A percentile compares a stretch with the other conserved stretches of the same genome.
Evolutionary conservation across 1,140 invertebrate species (phyloP).

Genomic region (Acyrthosiphon pisum): DNA sequence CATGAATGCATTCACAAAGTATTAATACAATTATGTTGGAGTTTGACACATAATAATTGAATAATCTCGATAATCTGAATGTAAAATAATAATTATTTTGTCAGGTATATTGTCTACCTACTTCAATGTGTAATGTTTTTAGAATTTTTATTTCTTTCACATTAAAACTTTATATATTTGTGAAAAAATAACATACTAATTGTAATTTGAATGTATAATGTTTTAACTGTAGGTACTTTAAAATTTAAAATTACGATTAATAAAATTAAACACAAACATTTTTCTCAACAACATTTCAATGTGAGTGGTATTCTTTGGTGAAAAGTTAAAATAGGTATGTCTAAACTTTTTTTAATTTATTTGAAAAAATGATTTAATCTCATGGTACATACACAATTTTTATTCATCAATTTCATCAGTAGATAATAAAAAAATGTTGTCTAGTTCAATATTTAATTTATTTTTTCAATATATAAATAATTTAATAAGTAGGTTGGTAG

Average conservation of each 20-base stretch:
- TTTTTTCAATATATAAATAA: background rate
- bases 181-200: background rate
- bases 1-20: background rate
- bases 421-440: background rate
- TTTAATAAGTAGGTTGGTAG: too few species aligned
- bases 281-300: background rate
- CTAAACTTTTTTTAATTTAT: background rate
- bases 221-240: background rate
- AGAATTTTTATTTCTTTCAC: background rate
- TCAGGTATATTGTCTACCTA: background rate
- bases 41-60: background rate
- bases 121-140: background rate
- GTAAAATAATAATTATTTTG: background rate
- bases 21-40: background rate
- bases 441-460: background rate
- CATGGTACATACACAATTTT: background rate
- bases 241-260: background rate
- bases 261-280: background rate
- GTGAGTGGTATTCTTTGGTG: too few species aligned
- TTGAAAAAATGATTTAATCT: background rate
- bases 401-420: background rate
- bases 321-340: background rate
- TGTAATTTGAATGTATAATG: background rate
- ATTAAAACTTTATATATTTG: background rate
- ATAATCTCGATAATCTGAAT: background rate